Percentiles rank a stretch among this genome's conserved stretches.
These are phyloP conservation scores for Pelusios castaneus DNA, from an alignment of 2,113 vertebrate genomes.

Conservation along the genomic window DNA sequence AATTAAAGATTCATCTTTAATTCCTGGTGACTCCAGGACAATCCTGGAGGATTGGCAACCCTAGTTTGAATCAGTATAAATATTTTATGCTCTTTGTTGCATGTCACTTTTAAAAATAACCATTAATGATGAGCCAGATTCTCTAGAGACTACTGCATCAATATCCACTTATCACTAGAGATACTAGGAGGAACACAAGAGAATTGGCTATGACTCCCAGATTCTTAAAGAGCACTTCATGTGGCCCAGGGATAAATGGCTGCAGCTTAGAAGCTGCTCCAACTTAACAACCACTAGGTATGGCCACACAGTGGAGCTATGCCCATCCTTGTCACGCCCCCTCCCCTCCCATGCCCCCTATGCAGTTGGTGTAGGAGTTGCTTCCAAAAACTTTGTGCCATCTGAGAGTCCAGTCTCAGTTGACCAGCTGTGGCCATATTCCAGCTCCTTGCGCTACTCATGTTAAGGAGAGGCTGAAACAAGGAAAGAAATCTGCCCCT, in stretches of 20 bases:
- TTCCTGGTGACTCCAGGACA: not conserved
- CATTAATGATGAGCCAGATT: not conserved
- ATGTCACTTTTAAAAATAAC: constrained; percentile 12
- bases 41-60: not conserved
- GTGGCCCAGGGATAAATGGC: not conserved
- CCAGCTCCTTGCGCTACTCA: not conserved
- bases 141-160: not conserved
- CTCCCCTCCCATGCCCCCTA: not conserved
- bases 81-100: not conserved
- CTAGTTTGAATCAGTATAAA: not conserved
- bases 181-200: not conserved
- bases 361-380: not conserved
- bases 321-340: not conserved
- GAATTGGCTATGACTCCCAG: not conserved
- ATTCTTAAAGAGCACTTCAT: not conserved
- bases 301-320: not conserved
- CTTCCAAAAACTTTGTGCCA: not conserved
- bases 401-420: not conserved
- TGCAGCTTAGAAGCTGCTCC: constrained; percentile 5
- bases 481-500: not conserved
- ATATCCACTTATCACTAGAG: not conserved
- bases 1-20: not conserved
- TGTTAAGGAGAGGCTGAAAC: not conserved
- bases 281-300: not conserved
- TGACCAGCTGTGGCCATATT: not conserved